Base-by-base conservation (phyloP, 2,888 invertebrate species). In the Dasypogon diadema region DNA sequence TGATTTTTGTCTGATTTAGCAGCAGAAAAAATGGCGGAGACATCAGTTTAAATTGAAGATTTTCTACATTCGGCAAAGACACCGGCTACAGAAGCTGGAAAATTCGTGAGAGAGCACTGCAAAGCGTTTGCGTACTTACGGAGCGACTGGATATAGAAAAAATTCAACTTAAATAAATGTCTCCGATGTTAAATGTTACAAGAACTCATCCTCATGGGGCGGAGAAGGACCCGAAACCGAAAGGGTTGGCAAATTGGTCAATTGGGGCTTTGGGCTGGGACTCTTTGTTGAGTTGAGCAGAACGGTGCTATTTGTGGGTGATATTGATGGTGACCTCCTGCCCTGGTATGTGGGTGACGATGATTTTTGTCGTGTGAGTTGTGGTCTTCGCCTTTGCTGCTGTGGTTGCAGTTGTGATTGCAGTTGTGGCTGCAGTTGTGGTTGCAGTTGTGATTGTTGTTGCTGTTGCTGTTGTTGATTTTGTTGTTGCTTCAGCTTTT, bases 221-320 rank as follows among this genome's bases (percentile, higher is more conserved):
- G 93, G 93, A 16, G 92, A 92, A 0, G 93, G 93, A n/a, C 92
- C 92, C 10, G 93, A 93, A 26, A 94, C 90, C 22, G 93, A 93
- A 4, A 94, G 89, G 80, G 92, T 92, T 60, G 93, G 93, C 80
- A 93, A 87, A 46, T 92, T 92, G 74, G 83, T 82, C 73, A 81
- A 18, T 21, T 34, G 60, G 1, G 37, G 37, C 34, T 34, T 34
- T 72, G 79, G 80, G 80, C 79, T 83, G 12, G 82, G 82, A 5
- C 16, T 8, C 2, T 51, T 5, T 6, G 6, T 54, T 8, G 24
- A 21, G 34, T 34, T 70, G 30, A 70, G 54, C 6, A 54, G 16
- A 6, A 30, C 34, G 2, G 18, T 8, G 18, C 70, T 70, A 34
- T 34, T 70, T n/a, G 51, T 83, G 24, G 83, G 82, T 8, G 83